Conservation (phyloP, 1,140 invertebrate species). For the Hermetia illucens region DNA sequence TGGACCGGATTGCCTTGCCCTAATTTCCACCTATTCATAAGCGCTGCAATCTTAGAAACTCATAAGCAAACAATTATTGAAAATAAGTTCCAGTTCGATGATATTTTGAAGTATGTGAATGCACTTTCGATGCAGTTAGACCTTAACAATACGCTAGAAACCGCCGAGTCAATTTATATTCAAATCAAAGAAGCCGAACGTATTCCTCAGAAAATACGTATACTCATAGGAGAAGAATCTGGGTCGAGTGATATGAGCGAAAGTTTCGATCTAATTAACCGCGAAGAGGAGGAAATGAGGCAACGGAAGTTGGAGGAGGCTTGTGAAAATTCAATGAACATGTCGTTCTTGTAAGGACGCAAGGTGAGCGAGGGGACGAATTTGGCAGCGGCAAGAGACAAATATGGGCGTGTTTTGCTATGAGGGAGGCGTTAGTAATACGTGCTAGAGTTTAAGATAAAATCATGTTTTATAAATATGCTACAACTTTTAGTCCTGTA, state of each 20-base stretch:
- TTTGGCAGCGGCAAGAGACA: no score
- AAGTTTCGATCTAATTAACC: slow-evolving; percentile 21
- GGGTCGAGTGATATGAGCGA: slow-evolving; percentile 17
- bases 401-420: no score
- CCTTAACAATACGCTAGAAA: slow-evolving; percentile 59
- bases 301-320: slow-evolving; percentile 23
- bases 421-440: no score
- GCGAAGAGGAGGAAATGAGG: slow-evolving; percentile 17
- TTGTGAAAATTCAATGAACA: slow-evolving; percentile 22
- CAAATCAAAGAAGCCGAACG: slow-evolving; percentile 58
- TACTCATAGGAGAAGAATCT: slow-evolving; percentile 48
- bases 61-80: slow-evolving; percentile 77
- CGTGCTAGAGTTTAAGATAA: no score
- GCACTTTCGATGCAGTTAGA: slow-evolving; percentile 76
- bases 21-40: slow-evolving; percentile 87
- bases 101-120: slow-evolving; percentile 95
- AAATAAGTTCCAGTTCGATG: slow-evolving; percentile 85
- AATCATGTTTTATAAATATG: no score
- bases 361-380: no score
- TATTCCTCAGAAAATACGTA: slow-evolving; percentile 48
- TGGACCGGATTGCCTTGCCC: slow-evolving; percentile 86
- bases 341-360: slow-evolving; percentile 10
- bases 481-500: no score
- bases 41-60: slow-evolving; percentile 77
- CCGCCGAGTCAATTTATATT: slow-evolving; percentile 78